phyloP scores from a whole-genome alignment of 2,888 invertebrate genomes.

The Diarsia mendica region DNA sequence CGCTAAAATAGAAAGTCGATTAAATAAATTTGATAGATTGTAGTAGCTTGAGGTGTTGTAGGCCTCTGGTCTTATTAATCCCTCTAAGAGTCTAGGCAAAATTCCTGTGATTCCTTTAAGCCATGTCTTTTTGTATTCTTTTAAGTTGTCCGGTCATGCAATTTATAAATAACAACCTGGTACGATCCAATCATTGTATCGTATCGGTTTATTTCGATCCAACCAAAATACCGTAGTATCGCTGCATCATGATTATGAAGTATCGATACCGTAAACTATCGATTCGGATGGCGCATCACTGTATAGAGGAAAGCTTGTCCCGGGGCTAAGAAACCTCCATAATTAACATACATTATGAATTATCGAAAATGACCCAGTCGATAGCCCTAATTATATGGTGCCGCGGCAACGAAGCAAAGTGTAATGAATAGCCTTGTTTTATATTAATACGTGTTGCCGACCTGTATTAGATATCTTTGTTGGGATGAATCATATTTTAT shows the following conservation, averaged over 20 bases:
- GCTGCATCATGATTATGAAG: background rate
- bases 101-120: too few relatives aligned
- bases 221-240: background rate
- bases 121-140: too few relatives aligned
- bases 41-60: too few relatives aligned
- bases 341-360: conserved; percentile 90
- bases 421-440: conserved; percentile 86
- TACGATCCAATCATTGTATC: too few relatives aligned
- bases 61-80: too few relatives aligned
- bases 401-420: conserved; percentile 72
- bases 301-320: conserved; percentile 73
- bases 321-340: conserved; percentile 83
- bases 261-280: background rate
- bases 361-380: conserved; percentile 87
- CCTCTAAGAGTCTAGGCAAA: too few relatives aligned
- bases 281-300: background rate
- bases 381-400: conserved; percentile 87
- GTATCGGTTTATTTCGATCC: too few relatives aligned
- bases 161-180: too few relatives aligned
- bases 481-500: conserved; percentile 82
- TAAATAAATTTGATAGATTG: too few relatives aligned
- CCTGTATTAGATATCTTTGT: conserved; percentile 84
- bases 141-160: too few relatives aligned
- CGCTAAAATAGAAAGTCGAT: too few relatives aligned
- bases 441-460: conserved; percentile 84